Conservation (phyloP, 2,113 vertebrate genomes). For the Laticauda colubrina region DNA sequence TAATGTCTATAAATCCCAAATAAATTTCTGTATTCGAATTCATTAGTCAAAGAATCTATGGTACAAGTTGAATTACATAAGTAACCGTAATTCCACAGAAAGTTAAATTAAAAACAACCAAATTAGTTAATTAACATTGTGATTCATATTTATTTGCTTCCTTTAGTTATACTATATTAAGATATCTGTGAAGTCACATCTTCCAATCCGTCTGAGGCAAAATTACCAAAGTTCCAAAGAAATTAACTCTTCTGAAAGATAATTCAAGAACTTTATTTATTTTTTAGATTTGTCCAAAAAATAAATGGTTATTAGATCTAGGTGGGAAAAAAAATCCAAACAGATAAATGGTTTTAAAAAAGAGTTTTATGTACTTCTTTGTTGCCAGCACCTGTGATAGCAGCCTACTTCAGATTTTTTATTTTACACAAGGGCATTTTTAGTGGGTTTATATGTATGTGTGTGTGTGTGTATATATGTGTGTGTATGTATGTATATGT, state of each 20-base stretch:
- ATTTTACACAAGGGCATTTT: neutral
- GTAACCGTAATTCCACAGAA: neutral
- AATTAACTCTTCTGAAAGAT: neutral
- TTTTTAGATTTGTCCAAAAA: neutral
- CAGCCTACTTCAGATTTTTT: neutral
- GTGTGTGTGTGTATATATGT: neutral
- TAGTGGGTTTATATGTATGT: neutral
- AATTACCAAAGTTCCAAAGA: neutral
- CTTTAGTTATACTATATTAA: neutral
- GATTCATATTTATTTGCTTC: neutral
- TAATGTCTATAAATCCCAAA: conserved; percentile 11
- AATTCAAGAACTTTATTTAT: neutral
- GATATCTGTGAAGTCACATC: neutral
- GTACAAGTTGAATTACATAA: neutral
- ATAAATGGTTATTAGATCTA: neutral
- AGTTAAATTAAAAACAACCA: conserved; percentile 10
- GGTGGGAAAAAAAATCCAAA: neutral
- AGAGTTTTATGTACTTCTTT: neutral
- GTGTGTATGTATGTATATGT: neutral
- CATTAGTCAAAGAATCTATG: neutral
- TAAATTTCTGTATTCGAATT: conserved; percentile 18
- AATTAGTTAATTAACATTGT: accelerated
- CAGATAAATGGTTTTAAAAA: neutral
- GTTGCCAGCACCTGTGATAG: neutral
- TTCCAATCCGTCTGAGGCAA: neutral